phyloP scores from a whole-genome alignment of 2,797 vertebrate genomes.

The Lepilemur septentrionalis region DNA sequence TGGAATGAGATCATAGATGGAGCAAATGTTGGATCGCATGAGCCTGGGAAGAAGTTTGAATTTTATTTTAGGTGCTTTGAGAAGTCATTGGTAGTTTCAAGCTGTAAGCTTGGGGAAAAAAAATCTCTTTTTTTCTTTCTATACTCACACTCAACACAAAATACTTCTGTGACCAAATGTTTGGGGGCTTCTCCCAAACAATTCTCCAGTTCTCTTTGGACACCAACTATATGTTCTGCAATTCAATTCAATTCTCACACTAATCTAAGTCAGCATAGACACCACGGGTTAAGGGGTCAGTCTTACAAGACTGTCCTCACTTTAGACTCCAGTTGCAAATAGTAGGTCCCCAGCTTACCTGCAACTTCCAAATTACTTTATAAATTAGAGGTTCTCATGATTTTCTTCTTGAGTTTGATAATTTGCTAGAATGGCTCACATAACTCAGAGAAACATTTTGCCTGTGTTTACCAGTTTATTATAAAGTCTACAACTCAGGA shows the following conservation, averaged over 20 bases:
- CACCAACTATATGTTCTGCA: not conserved
- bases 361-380: not conserved
- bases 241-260: not conserved
- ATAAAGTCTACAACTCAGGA: not conserved
- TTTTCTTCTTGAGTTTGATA: not conserved
- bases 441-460: not conserved
- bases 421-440: not conserved
- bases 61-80: not conserved
- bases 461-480: not conserved
- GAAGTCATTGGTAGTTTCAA: not conserved
- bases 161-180: not conserved
- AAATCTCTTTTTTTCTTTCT: not conserved
- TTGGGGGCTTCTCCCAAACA: not conserved
- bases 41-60: not conserved
- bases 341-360: not conserved
- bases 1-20: not conserved
- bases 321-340: not conserved
- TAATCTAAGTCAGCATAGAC: not conserved
- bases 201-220: not conserved
- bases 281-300: not conserved
- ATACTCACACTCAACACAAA: not conserved
- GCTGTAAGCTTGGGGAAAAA: not conserved
- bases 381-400: not conserved
- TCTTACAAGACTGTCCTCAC: not conserved
- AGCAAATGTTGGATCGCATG: not conserved